A percentile compares a stretch with the other conserved stretches of the same genome.
phyloP scores from a whole-genome alignment of 2,888 invertebrate genomes.

The Parochlus steinenii region DNA sequence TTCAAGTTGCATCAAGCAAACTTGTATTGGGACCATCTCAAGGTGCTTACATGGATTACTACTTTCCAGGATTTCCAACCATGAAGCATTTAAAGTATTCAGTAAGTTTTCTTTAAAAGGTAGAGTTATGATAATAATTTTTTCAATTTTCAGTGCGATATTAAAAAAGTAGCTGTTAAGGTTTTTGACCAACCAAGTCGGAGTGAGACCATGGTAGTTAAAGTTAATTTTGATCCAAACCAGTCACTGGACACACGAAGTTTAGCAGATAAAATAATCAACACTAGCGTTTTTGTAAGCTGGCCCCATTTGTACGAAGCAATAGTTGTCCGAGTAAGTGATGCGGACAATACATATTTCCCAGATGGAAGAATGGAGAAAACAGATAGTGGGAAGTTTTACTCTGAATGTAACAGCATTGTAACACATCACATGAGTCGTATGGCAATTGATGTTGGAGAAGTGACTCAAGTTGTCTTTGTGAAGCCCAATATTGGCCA shows the following conservation, averaged over 20 bases:
- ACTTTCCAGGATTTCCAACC: constrained; percentile 86
- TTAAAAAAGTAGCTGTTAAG: constrained; percentile 55
- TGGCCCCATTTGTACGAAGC: constrained; percentile 92
- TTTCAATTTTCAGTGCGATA: constrained; percentile 34
- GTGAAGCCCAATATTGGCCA: constrained; percentile 56
- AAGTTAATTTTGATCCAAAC: constrained; percentile 33
- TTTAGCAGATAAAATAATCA: constrained; percentile 47
- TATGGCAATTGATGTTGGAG: constrained; percentile 62
- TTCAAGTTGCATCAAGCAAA: constrained; percentile 34
- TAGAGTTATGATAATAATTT: constrained; percentile 3
- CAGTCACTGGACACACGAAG: no score
- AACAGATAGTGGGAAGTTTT: constrained; percentile 33
- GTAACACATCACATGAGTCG: constrained; percentile 45
- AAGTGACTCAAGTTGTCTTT: constrained; percentile 47
- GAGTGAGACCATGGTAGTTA: constrained; percentile 67
- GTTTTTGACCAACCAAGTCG: constrained; percentile 78
- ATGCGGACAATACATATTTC: constrained; percentile 14
- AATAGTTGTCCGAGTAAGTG: constrained; percentile 35
- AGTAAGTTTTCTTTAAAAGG: constrained; percentile 32
- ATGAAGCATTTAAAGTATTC: constrained; percentile 67
- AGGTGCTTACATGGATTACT: constrained; percentile 46
- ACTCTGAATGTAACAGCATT: constrained; percentile 35
- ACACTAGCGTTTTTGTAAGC: constrained; percentile 58
- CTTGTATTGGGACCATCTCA: constrained; percentile 55
- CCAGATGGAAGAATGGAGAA: constrained; percentile 25